Conservation (phyloP, 2,113 vertebrate genomes). For the Oxyruncus cristatus region DNA sequence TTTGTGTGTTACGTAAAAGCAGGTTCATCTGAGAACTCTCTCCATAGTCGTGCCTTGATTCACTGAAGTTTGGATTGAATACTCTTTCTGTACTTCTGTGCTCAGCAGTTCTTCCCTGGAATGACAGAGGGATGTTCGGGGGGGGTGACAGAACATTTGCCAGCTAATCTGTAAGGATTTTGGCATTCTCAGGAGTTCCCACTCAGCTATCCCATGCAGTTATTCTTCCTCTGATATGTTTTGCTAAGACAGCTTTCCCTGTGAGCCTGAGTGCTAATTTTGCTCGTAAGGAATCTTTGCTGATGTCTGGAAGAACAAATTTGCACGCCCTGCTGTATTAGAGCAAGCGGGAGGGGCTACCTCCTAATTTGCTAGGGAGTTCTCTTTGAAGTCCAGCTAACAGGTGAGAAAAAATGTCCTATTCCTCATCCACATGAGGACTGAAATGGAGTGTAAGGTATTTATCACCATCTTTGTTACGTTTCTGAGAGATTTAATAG, state of each 20-base stretch:
- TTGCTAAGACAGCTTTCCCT: background rate
- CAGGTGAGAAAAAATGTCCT: background rate
- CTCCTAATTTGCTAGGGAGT: background rate
- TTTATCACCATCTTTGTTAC: conserved; percentile 58
- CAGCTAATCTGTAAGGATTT: background rate
- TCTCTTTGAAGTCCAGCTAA: conserved; percentile 13
- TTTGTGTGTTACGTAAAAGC: background rate
- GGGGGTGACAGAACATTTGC: background rate
- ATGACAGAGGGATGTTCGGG: background rate
- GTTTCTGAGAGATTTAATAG: conserved; percentile 55
- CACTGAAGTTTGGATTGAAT: background rate
- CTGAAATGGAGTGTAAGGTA: conserved; percentile 12
- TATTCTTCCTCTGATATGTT: background rate
- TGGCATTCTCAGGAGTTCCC: background rate
- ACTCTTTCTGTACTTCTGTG: background rate
- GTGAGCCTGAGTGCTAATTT: background rate
- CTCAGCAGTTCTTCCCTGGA: background rate
- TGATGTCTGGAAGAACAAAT: conserved; percentile 1
- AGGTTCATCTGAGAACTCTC: background rate
- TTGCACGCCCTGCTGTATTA: background rate
- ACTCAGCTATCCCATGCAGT: background rate
- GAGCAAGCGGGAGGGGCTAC: background rate
- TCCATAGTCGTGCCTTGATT: background rate
- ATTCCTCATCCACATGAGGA: background rate
- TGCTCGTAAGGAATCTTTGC: background rate